Evolutionary conservation across 2,797 vertebrate species (phyloP).

Genomic region (Acipenser oxyrinchus): DNA sequence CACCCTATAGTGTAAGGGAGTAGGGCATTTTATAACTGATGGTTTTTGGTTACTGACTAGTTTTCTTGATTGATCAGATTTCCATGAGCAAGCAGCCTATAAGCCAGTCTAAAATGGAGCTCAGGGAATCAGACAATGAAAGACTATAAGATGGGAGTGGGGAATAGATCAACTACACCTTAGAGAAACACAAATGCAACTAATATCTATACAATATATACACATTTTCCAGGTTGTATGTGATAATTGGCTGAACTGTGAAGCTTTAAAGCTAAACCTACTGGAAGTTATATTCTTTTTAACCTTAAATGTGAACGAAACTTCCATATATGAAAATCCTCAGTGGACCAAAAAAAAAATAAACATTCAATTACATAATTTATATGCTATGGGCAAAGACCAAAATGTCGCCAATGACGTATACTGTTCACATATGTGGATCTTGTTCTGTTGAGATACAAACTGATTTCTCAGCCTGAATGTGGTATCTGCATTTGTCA

Average conservation of each 20-base stretch:
- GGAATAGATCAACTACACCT: neutral
- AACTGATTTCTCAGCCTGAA: neutral
- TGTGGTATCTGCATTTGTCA: neutral
- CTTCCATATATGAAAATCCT: neutral
- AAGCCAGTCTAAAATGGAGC: conserved; percentile 48
- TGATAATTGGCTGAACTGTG: too few species aligned
- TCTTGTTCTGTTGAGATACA: neutral
- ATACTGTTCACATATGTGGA: neutral
- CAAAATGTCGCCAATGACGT: neutral
- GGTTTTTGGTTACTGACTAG: conserved; percentile 11
- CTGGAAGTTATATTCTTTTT: neutral
- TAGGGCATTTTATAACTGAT: conserved; percentile 20
- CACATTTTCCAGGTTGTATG: neutral
- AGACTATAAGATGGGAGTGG: neutral
- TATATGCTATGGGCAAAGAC: neutral
- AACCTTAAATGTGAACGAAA: neutral
- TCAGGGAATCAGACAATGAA: conserved; percentile 58
- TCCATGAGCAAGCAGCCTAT: conserved; percentile 45
- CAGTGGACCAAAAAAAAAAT: conserved; percentile 1
- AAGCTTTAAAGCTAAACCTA: neutral
- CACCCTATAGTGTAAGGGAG: conserved; percentile 38
- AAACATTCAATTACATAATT: too few species aligned
- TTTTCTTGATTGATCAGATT: conserved; percentile 28
- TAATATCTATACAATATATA: neutral
- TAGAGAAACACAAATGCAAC: neutral